Evolutionary conservation across 92 coral and sea anemone species (phyloP), one percentile per base, ranked within the genome.

Genomic region (Umimayanthus kanabou): DNA sequence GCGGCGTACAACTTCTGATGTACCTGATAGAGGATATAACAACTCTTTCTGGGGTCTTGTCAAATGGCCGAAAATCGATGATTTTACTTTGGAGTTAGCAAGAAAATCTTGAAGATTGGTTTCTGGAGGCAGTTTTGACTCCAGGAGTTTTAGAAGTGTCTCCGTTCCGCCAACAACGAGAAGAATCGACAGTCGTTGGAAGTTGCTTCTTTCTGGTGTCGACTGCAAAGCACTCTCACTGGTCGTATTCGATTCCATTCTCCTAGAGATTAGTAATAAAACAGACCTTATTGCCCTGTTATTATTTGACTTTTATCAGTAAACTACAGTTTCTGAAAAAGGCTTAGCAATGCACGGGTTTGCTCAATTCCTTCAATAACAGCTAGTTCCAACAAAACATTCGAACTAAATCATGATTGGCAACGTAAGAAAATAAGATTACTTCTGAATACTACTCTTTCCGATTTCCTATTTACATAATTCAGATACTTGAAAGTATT

Each of bases 51-150:
- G 84, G 16, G 84, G 84, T n/a, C 49, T 43, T 4, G 84, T 80
- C 29, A 80, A 58, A 39, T 80, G 72, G 26, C 47, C 50, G 84
- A 11, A 30, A 5, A 80, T 58, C 45, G 0, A 13, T 57, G 84
- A 57, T 33, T 80, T 18, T 33, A 15, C 33, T 20, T 22, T 30
- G 1, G 84, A 20, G 30, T 55, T 50, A 20, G 42, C 23, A 18
- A 80, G 84, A 37, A 80, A 80, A 22, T 80, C 84, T 14, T 80
- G 70, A 7, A 80, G 50, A 29, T 61, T 80, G 69, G 84, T 80
- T 55, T 14, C 23, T 80, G 73, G 72, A 30, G 84, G 84, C 20
- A 80, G 84, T 7, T 23, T 58, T 18, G 73, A 29, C 43, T 30
- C 84, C 15, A 80, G 37, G 22, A 80, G 53, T 16, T 58, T 58